Percentiles rank a stretch among this genome's conserved stretches.
These are phyloP conservation scores for Drosophila mojavensis DNA, from an alignment of 1,140 invertebrate species.

Conservation along the genomic window DNA sequence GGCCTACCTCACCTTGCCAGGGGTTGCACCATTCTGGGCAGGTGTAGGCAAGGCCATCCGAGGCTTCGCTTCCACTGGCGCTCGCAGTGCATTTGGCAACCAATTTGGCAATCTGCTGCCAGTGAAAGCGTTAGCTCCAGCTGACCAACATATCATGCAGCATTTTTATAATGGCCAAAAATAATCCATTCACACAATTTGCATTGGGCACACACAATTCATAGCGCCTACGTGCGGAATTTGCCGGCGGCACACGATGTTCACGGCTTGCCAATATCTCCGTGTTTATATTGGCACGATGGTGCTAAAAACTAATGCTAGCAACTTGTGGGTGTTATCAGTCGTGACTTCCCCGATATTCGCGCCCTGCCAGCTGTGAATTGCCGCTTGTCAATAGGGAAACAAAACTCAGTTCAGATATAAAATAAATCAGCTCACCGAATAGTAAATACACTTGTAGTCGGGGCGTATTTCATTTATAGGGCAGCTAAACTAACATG, in stretches of 20 bases:
- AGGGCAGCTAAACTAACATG: too few species aligned
- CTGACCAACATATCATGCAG: conserved; percentile 33
- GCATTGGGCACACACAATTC: conserved; percentile 47
- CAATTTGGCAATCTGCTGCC: conserved; percentile 45
- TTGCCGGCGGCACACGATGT: conserved; percentile 21
- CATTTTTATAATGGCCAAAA: conserved; percentile 40
- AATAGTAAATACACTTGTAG: neutral
- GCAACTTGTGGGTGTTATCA: conserved; percentile 45
- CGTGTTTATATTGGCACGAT: conserved; percentile 38
- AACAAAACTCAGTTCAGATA: neutral
- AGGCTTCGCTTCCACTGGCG: neutral
- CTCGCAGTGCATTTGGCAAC: conserved; percentile 40
- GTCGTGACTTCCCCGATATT: conserved; percentile 33
- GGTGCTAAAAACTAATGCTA: conserved; percentile 46
- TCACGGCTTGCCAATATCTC: conserved; percentile 2
- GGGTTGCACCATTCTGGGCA: conserved; percentile 6
- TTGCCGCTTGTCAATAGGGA: neutral
- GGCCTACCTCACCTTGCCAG: conserved; percentile 12
- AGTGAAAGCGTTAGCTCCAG: conserved; percentile 48
- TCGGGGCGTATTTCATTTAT: too few species aligned
- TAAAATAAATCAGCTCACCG: neutral
- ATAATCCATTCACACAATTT: conserved; percentile 53
- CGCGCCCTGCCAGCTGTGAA: conserved; percentile 2
- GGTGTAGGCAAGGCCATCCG: conserved; percentile 29
- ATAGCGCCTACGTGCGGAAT: conserved; percentile 47